Evolutionary conservation across 2,113 vertebrate genomes (phyloP).

Genomic region (Natator depressus): DNA sequence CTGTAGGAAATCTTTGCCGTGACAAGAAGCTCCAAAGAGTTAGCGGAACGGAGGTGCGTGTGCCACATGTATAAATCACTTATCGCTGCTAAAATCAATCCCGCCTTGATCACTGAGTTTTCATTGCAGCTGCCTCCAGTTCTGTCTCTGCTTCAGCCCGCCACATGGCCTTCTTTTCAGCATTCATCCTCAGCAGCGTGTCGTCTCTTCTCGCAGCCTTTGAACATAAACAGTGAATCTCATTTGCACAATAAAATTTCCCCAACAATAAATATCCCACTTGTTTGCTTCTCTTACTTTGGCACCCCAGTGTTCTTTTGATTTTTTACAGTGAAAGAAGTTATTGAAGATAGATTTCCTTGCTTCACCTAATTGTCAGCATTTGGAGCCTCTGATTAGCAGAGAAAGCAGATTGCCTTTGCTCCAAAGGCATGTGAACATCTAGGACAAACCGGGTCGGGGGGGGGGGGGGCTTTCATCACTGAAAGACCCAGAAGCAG

Average conservation of each 20-base stretch:
- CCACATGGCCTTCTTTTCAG: conserved; percentile 65
- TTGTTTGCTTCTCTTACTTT: background rate
- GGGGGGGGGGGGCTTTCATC: background rate
- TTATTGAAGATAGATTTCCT: background rate
- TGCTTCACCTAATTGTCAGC: background rate
- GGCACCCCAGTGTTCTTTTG: background rate
- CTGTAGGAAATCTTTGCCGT: background rate
- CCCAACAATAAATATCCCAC: background rate
- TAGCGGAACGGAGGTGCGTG: background rate
- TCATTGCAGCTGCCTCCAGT: background rate
- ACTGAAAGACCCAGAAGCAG: background rate
- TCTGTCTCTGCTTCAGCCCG: conserved; percentile 24
- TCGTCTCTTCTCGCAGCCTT: conserved; percentile 59
- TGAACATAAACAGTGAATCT: background rate
- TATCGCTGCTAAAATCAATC: background rate
- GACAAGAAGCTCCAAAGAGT: background rate
- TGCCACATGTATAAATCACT: background rate
- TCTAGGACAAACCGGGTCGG: background rate
- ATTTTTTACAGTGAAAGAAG: background rate
- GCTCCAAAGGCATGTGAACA: background rate
- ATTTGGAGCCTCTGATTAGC: background rate
- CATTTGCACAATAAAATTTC: background rate
- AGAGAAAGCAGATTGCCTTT: background rate
- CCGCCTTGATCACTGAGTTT: conserved; percentile 14
- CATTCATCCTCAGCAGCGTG: conserved; percentile 26